phyloP scores from a whole-genome alignment of 2,113 vertebrate genomes.

The Coptodon rendalli region DNA sequence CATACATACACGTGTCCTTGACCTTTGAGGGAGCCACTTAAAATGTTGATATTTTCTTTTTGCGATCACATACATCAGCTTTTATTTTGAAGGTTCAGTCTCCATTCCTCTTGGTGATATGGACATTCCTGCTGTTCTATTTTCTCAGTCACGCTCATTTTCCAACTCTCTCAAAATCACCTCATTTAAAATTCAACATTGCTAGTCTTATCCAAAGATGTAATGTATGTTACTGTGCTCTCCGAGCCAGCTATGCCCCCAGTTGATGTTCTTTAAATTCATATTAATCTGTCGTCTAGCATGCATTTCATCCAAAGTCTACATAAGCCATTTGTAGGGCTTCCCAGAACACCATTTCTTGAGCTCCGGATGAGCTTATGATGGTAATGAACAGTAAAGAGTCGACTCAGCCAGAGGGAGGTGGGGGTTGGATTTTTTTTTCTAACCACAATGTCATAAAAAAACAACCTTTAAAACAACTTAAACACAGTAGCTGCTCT shows the following conservation, averaged over 20 bases:
- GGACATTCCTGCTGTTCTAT: background rate
- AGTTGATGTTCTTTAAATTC: background rate
- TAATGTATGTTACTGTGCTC: background rate
- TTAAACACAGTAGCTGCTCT: background rate
- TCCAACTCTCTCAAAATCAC: background rate
- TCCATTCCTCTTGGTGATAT: background rate
- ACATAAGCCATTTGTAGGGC: background rate
- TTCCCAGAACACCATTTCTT: background rate
- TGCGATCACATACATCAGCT: background rate
- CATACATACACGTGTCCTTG: background rate
- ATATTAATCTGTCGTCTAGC: background rate
- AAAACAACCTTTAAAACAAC: background rate
- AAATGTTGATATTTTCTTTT: background rate
- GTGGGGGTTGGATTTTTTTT: background rate
- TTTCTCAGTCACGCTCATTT: background rate
- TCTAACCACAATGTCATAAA: background rate
- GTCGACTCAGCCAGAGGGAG: background rate
- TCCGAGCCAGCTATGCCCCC: background rate
- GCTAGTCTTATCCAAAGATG: background rate
- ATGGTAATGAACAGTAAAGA: background rate
- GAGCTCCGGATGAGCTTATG: background rate
- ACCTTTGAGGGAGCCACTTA: background rate
- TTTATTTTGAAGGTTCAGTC: background rate
- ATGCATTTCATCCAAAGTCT: background rate
- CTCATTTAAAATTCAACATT: background rate